Conservation (phyloP, 2,113 vertebrate genomes). For the Ifrita kowaldi region DNA sequence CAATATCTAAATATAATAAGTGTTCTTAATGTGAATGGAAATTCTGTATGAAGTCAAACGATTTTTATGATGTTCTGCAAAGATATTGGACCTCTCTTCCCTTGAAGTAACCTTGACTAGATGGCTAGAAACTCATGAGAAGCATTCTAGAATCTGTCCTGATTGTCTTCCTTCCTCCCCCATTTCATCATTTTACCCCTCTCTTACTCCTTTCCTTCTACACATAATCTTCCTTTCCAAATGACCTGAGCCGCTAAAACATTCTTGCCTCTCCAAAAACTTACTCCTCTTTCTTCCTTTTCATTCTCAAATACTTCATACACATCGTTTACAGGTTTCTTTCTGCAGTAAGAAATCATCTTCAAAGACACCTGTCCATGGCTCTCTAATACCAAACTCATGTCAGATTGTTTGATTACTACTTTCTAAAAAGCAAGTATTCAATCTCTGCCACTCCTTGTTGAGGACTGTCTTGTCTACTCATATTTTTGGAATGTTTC, state of each 20-base stretch:
- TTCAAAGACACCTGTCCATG: neutral
- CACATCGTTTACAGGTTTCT: neutral
- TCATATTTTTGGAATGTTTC: neutral
- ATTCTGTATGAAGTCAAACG: neutral
- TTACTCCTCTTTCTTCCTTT: neutral
- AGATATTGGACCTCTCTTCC: neutral
- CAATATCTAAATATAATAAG: constrained; percentile 33
- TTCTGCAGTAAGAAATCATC: neutral
- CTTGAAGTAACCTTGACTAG: neutral
- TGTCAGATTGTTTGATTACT: neutral
- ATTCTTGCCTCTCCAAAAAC: neutral
- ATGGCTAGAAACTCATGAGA: neutral
- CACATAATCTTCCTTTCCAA: neutral
- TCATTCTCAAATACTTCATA: neutral
- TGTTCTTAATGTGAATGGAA: constrained; percentile 8
- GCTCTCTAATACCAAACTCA: neutral
- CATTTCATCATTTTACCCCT: neutral
- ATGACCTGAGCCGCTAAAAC: neutral
- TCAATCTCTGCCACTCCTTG: neutral
- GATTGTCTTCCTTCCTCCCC: neutral
- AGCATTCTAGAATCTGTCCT: neutral
- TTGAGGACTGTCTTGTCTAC: neutral
- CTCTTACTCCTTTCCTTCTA: neutral
- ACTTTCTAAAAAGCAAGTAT: neutral
- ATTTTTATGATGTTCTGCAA: neutral